Conservation (phyloP, 2,113 vertebrate genomes). For the Lycocorax pyrrhopterus region DNA sequence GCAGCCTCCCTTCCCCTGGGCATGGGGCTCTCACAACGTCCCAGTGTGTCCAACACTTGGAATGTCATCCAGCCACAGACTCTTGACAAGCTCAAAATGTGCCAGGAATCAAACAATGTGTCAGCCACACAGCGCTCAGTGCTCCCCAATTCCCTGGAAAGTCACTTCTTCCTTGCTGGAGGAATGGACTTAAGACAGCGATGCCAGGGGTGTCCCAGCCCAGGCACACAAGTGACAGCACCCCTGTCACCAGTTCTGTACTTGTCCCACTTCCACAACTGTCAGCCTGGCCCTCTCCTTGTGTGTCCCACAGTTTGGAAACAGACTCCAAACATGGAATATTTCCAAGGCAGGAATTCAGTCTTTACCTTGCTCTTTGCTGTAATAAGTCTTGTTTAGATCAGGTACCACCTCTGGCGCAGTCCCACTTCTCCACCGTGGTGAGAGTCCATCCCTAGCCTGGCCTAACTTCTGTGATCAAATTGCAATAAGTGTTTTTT, state of each 20-base stretch:
- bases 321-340: fast-evolving
- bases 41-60: background rate
- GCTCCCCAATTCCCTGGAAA: background rate
- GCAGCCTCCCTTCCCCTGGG: background rate
- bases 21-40: fast-evolving
- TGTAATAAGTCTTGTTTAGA: background rate
- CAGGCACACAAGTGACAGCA: background rate
- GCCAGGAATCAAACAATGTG: background rate
- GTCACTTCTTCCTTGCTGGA: background rate
- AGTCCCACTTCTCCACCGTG: background rate
- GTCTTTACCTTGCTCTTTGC: background rate
- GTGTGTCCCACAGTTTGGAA: background rate
- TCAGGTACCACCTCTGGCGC: background rate
- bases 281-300: background rate
- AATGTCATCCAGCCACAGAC: background rate
- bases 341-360: background rate
- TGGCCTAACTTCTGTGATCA: background rate
- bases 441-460: background rate
- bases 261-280: background rate
- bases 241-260: background rate
- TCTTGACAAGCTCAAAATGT: background rate
- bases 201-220: fast-evolving
- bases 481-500: background rate
- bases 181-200: background rate
- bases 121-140: background rate